A percentile compares a stretch with the other conserved stretches of the same genome.
Conservation (phyloP, 2,888 invertebrate genomes). For the Synanthedon tipuliformis region DNA sequence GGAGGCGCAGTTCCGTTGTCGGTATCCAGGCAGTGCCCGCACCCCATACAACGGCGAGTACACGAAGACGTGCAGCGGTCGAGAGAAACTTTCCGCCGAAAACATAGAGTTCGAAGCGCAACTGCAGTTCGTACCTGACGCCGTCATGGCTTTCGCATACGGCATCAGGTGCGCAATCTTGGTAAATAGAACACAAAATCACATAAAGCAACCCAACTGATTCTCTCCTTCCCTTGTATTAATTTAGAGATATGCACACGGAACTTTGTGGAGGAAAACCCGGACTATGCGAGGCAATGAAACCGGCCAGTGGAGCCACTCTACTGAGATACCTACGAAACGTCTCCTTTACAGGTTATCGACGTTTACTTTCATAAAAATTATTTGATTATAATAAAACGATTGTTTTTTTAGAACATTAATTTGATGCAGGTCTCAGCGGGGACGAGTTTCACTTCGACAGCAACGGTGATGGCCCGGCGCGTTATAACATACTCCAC, state of each 20-base stretch:
- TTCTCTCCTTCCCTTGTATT: neutral
- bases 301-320: constrained; percentile 87
- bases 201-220: neutral
- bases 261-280: constrained; percentile 79
- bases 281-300: constrained; percentile 89
- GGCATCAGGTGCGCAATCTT: constrained; percentile 75
- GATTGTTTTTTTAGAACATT: neutral
- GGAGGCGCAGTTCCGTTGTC: constrained; percentile 93
- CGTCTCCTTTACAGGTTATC: constrained; percentile 75
- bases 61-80: constrained; percentile 78
- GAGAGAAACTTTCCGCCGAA: constrained; percentile 78
- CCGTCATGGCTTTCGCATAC: constrained; percentile 92
- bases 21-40: constrained; percentile 81
- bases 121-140: constrained; percentile 95
- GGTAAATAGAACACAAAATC: neutral
- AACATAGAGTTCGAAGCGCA: constrained; percentile 91
- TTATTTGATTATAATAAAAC: neutral
- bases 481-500: constrained; percentile 94
- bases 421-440: constrained; percentile 76
- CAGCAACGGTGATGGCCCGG: constrained; percentile 90
- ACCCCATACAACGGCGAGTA: constrained; percentile 86
- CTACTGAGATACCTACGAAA: constrained; percentile 85
- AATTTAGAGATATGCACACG: constrained; percentile 83
- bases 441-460: constrained; percentile 92
- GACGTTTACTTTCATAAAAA: neutral